Base-by-base conservation (phyloP, 2,888 invertebrate genomes). In the Horisme vitalbata region DNA sequence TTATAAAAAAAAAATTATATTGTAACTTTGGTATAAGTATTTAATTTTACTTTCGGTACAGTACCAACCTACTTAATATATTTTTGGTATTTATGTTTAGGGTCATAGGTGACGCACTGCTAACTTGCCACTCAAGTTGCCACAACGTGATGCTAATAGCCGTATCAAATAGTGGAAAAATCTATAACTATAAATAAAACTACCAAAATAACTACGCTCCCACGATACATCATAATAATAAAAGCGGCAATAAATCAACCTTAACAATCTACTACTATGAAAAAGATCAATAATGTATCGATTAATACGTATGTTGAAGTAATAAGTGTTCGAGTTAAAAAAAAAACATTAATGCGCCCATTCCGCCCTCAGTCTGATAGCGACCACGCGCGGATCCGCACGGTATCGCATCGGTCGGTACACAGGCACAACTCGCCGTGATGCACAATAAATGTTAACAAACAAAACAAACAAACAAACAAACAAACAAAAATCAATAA, bases 331-430 rank as follows among this genome's bases (percentile, higher is more conserved):
- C 26, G 50, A 58, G 52, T 51, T 50, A 57, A 43, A 52, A 59
- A 63, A 51, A 26, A 37, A 57, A 51, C 5, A 26, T 26, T 10
- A 26, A 26, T 26, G 26, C 26, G 11, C 1, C 9, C 18, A 6
- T 18, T 18, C 5, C 57, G 49, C 53, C 33, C 36, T 51, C 61
- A 72, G 72, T 72, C 55, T 48, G 56, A 50, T 58, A 41, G 46
- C 59, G 61, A 61, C 68, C 59, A 54, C 68, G 68, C 63, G 61
- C 27, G 57, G 63, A 56, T 60, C 45, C 63, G 57, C 65, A 20
- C 32, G 32, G 18, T 13, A 7, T 18, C 18, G 15, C 15, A 15
- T 15, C 15, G 18, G 5, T 18, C 4, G 5, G 1, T 6, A 6
- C 2, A 18, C 6, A 4, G 18, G 18, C 18, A 18, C 4, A 18